Base-by-base conservation (phyloP, 2,113 vertebrate genomes). In the Paracanthobrama guichenoti region DNA sequence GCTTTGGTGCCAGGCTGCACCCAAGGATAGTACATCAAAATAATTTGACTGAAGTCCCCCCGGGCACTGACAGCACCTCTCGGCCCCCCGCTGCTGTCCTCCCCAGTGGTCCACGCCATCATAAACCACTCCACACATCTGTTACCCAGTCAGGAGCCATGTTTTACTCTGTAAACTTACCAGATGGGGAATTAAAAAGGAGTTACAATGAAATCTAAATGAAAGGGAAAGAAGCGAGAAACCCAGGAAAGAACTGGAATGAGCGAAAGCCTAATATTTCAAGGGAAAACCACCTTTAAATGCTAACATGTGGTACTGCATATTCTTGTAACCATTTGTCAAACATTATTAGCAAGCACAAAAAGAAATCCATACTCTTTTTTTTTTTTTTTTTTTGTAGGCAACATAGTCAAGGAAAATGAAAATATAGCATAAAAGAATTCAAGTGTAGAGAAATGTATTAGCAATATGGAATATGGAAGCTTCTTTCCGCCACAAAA, bases 41-140 rank as follows among this genome's bases (percentile, higher is more conserved):
- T 90, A 87, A 89, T 88, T 88, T 79, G 73, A 74, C 75, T 85
- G 77, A 88, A 86, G 82, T 84, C 46, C 86, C 88, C 44, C 82
- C 39, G n/a, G 87, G 80, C 86, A 85, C 79, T 84, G 79, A 84
- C 91, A 87, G 88, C 89, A 55, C 81, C 80, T 84, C 85, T 74
- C 78, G 46, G 55, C 73, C 85, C 78, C 86, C 89, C 50, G 28
- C 57, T 20, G 50, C 84, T 74, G 79, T 86, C 86, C 89, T 83
- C 86, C 83, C 24, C 88, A 88, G 89, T 89, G 69, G 92, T 90
- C 86, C 88, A 92, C 89, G 83, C 89, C 89, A 85, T 90, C 86
- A 89, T 94, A 94, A 94, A 94, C 91, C 89, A 89, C 50, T 12
- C 87, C 89, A 85, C 92, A 94, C 94, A 94, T 94, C 93, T 93